These are phyloP conservation scores for Natrix natrix DNA, from an alignment of 2,797 vertebrate species.

Conservation along the genomic window DNA sequence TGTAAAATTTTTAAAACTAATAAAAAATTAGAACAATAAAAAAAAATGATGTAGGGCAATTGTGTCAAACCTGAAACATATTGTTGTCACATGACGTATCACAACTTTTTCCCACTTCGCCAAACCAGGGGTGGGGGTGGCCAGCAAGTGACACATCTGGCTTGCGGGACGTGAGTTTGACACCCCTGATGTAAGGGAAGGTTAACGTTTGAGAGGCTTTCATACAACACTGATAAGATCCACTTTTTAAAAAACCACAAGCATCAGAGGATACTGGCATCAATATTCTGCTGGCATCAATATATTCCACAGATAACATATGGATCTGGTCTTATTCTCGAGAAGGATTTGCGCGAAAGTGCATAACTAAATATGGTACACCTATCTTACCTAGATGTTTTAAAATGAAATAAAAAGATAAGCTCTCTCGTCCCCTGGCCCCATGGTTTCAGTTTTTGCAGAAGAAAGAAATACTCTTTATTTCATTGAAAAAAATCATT, in stretches of 20 bases:
- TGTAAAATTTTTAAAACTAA: too few species aligned
- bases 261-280: too few species aligned
- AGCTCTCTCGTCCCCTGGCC: background rate
- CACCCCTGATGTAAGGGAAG: background rate
- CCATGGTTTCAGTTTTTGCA: background rate
- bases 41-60: background rate
- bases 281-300: background rate
- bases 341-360: background rate
- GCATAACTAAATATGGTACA: background rate
- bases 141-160: too few species aligned
- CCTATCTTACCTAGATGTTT: background rate
- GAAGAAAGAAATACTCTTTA: background rate
- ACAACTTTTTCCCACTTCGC: too few species aligned
- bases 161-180: too few species aligned
- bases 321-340: background rate
- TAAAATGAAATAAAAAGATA: background rate
- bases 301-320: background rate
- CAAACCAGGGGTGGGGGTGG: too few species aligned
- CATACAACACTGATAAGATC: background rate
- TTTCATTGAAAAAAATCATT: background rate
- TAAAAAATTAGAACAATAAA: too few species aligned
- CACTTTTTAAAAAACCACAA: background rate
- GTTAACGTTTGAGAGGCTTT: background rate
- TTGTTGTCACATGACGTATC: too few species aligned
- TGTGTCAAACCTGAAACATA: too few species aligned